Evolutionary conservation across 2,797 vertebrate genomes (phyloP).

Genomic region (Zalophus californianus): DNA sequence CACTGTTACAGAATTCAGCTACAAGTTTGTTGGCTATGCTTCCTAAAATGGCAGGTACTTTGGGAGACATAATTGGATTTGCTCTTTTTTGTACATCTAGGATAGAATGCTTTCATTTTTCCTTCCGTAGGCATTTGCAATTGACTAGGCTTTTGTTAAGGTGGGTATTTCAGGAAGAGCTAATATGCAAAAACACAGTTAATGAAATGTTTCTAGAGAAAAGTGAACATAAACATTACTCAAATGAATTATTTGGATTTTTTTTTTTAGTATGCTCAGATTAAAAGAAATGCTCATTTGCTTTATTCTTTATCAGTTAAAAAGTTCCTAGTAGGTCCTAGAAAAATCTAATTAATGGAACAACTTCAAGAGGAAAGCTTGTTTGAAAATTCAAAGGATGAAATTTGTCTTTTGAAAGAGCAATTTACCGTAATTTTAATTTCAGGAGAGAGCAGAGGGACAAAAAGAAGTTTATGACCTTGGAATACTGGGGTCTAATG

Average conservation of each 20-base stretch:
- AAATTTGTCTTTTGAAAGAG: slow-evolving; percentile 13
- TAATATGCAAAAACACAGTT: neutral
- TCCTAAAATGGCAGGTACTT: neutral
- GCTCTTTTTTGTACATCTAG: neutral
- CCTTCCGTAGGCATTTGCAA: neutral
- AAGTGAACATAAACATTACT: neutral
- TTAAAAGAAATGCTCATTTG: slow-evolving; percentile 1
- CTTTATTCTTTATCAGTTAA: slow-evolving; percentile 17
- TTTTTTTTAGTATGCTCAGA: neutral
- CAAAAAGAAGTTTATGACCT: neutral
- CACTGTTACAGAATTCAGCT: neutral
- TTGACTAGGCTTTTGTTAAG: neutral
- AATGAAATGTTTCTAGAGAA: neutral
- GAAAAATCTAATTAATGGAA: slow-evolving; percentile 12
- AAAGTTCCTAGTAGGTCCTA: neutral
- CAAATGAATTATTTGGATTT: neutral
- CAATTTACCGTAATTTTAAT: slow-evolving; percentile 12
- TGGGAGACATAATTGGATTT: neutral
- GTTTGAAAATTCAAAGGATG: neutral
- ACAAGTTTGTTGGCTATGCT: neutral
- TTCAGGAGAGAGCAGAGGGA: neutral
- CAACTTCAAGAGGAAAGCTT: slow-evolving; percentile 10
- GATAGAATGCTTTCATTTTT: neutral
- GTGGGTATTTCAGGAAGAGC: neutral
- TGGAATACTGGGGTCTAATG: neutral